Percentiles rank a stretch among this genome's conserved stretches.
Evolutionary conservation across 2,888 invertebrate genomes (phyloP).

Genomic region (Dinocampus coccinellae): DNA sequence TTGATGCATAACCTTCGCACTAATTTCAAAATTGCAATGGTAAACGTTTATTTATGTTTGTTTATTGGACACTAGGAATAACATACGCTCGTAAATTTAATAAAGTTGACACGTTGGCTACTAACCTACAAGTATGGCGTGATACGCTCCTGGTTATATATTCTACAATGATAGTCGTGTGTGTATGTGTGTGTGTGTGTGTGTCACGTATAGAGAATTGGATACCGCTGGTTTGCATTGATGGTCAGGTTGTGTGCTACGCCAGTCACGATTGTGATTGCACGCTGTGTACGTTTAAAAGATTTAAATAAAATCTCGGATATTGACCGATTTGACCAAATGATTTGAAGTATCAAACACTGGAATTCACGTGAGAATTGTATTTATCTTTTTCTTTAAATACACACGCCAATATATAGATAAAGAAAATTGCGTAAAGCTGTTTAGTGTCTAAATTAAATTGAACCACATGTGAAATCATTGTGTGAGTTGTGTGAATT

Average conservation of each 20-base stretch:
- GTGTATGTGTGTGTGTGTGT: neutral
- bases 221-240: too few species aligned
- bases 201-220: too few species aligned
- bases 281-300: neutral
- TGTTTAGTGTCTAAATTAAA: neutral
- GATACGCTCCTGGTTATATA: conserved; percentile 1
- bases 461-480: conserved; percentile 9
- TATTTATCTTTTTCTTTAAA: neutral
- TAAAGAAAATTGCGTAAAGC: neutral
- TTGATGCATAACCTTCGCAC: neutral
- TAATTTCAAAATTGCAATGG: neutral
- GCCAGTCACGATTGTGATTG: conserved; percentile 21
- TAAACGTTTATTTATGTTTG: neutral
- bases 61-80: neutral
- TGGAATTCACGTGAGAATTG: neutral
- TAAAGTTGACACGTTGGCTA: neutral
- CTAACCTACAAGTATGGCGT: neutral
- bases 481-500: neutral
- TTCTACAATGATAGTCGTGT: neutral
- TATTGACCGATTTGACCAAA: neutral
- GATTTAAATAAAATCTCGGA: neutral
- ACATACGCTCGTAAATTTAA: neutral
- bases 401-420: neutral
- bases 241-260: neutral
- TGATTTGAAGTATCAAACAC: neutral